phyloP scores from a whole-genome alignment of 2,113 vertebrate genomes.

The Crocuta crocuta region DNA sequence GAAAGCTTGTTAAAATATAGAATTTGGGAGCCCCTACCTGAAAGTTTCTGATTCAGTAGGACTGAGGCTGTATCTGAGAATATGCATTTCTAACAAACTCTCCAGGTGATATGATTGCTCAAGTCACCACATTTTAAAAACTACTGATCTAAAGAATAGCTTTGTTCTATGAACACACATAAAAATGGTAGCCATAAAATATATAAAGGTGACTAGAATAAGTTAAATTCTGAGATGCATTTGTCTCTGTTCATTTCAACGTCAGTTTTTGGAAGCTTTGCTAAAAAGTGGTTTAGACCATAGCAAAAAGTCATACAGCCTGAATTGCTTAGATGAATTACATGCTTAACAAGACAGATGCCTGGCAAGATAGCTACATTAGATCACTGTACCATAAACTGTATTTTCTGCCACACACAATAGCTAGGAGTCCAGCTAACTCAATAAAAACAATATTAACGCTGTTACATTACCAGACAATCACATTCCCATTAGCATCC shows the following conservation, averaged over 20 bases:
- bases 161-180: slow-evolving; percentile 15
- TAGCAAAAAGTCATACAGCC: background rate
- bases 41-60: background rate
- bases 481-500: slow-evolving; percentile 65
- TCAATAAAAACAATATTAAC: slow-evolving; percentile 58
- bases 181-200: slow-evolving; percentile 31
- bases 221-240: background rate
- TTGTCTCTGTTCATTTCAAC: background rate
- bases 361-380: slow-evolving; percentile 73
- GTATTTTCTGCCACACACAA: slow-evolving; percentile 67
- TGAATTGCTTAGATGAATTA: slow-evolving; percentile 69
- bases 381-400: slow-evolving; percentile 70
- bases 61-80: background rate
- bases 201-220: background rate
- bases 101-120: background rate
- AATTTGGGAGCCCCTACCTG: background rate
- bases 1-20: background rate
- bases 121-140: background rate
- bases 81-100: slow-evolving; percentile 4
- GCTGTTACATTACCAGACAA: slow-evolving; percentile 45
- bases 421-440: slow-evolving; percentile 68
- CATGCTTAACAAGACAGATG: slow-evolving; percentile 75
- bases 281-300: background rate
- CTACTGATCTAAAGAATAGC: background rate
- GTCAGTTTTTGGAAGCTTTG: background rate